Evolutionary conservation across 2,113 vertebrate species (phyloP), one percentile per base, ranked within the genome.

Genomic region (Aspiorhynchus laticeps): DNA sequence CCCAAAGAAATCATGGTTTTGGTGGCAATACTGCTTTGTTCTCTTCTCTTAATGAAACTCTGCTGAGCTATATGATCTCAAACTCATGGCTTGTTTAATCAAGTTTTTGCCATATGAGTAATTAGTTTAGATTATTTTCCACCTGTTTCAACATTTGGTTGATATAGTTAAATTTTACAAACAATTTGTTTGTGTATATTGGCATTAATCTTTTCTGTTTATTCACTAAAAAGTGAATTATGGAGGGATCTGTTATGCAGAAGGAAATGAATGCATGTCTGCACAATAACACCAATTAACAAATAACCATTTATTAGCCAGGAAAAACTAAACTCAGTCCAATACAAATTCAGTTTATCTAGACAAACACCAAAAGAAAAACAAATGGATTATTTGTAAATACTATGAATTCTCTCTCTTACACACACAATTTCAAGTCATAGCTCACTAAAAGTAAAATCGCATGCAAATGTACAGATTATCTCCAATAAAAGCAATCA

Each of bases 301-400:
- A 36, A 71, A 71, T 71, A 71, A 21, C 31, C 21, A 17, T 71
- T 71, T 71, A 36, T 71, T 19, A 36, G 67, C 17, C 31, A 71
- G 17, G 67, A 51, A 77, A 48, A 77, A 77, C 75, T 15, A 51
- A 51, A 51, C 7, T 28, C 24, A 9, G 43, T 48, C 75, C 75
- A 77, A 2, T 77, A 51, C 7, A 77, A 51, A 19, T 77, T 77
- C 31, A 10, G 67, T 36, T 65, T 15, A 75, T 75, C 38, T 75
- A n/a, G 21, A 24, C 73, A 46, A 46, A 75, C 5, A 46, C 38
- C 38, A 75, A 46, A 48, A 48, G 41, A 28, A 48, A 43, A 76
- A 48, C n/a, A 76, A 76, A 76, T 17, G 5, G n/a, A 76, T 48
- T 17, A n/a, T 48, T 76, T 51, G n/a, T 46, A 48, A 76, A 76